Percentiles rank a stretch among this genome's conserved stretches.
Conservation (phyloP, 2,888 invertebrate genomes). For the Epirrhoe alternata region DNA sequence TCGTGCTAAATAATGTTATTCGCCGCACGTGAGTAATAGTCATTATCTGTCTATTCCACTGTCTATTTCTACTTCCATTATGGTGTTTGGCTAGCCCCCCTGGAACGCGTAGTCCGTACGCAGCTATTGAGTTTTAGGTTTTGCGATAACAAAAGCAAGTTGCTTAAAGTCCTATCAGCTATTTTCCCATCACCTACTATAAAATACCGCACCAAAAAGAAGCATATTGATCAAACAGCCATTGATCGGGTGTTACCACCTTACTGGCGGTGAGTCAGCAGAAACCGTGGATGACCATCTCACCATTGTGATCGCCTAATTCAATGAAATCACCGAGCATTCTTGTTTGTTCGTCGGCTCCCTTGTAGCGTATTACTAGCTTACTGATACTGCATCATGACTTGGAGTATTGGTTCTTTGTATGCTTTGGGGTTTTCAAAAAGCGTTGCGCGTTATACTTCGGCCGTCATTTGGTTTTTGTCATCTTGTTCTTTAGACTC, state of each 20-base stretch:
- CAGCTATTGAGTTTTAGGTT: not conserved
- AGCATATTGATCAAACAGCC: slow-evolving; percentile 80
- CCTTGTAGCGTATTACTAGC: slow-evolving; percentile 69
- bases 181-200: slow-evolving; percentile 35
- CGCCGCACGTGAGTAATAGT: no score
- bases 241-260: slow-evolving; percentile 83
- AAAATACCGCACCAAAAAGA: slow-evolving; percentile 54
- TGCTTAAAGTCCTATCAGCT: not conserved
- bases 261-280: slow-evolving; percentile 74
- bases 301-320: slow-evolving; percentile 82
- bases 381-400: slow-evolving; percentile 65
- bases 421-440: not conserved
- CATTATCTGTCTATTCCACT: no score
- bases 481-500: no score
- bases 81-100: no score
- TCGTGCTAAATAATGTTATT: no score
- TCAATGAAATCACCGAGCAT: slow-evolving; percentile 83
- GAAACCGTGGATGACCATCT: slow-evolving; percentile 59
- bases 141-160: not conserved
- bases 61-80: no score
- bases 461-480: no score
- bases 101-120: no score
- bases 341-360: slow-evolving; percentile 82
- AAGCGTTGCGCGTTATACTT: not conserved
- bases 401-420: slow-evolving; percentile 54